Evolutionary conservation across 2,113 vertebrate species (phyloP), one percentile per base, ranked within the genome.

Genomic region (Pithys albifrons): DNA sequence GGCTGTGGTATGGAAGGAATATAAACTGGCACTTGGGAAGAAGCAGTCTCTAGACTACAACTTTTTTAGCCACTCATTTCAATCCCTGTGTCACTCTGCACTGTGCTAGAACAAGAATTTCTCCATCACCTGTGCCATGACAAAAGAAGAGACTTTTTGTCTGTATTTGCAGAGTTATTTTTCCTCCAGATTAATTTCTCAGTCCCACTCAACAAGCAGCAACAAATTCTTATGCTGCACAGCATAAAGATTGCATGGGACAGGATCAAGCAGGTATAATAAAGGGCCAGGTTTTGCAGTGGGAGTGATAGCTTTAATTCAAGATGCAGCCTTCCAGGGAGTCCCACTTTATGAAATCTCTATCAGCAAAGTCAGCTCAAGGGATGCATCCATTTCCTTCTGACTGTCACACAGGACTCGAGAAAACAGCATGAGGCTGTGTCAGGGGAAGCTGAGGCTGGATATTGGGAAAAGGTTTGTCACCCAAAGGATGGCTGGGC

Each of bases 331-430:
- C 54, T 66, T 24, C 24, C 49, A 66, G 41, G 18, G 15, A 84
- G 37, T 70, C 33, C 25, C 48, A 29, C 9, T 18, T 46, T 39
- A 35, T 4, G 10, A 85, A 55, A 83, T 73, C 8, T 41, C 62
- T 86, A 35, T 25, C 39, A 94, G 43, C n/a, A 71, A 55, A 92
- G 19, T 3, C 43, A 57, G 4, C n/a, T 69, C 29, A 37, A 70
- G 41, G 17, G 15, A 51, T 3, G 0, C 29, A 51, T 9, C 39
- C 7, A 18, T 89, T 67, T 74, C 33, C 33, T 76, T 55, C n/a
- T 58, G 61, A 11, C 33, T 54, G 7, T 58, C 64, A 69, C 19
- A 45, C n/a, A n/a, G n/a, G n/a, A 82, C 11, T 25, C 0, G 0
- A 67, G 46, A 46, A 41, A 82, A n/a, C 24, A 29, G 16, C 13